Percentiles rank a stretch among this genome's conserved stretches.
Evolutionary conservation across 2,797 vertebrate species (phyloP).

Genomic region (Balearica regulorum): DNA sequence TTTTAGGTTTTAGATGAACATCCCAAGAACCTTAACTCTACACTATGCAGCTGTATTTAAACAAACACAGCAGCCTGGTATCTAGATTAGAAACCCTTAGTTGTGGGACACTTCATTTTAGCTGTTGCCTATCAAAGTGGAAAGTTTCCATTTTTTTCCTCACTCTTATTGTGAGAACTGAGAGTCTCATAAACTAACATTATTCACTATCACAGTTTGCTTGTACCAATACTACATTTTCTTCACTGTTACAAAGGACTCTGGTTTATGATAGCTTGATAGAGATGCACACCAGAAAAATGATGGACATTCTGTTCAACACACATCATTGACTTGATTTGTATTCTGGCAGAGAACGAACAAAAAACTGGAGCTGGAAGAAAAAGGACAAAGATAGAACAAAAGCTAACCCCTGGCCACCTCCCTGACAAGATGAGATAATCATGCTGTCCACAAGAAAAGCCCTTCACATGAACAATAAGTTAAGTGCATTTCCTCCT

Average conservation of each 20-base stretch:
- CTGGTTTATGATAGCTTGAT: not conserved
- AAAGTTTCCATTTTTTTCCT: not conserved
- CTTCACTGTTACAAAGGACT: not conserved
- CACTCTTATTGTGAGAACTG: not conserved
- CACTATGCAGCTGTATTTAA: accelerated
- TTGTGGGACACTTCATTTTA: not conserved
- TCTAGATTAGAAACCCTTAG: not conserved
- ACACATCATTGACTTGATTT: conserved; percentile 53
- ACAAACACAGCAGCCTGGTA: not conserved
- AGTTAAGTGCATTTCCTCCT: conserved; percentile 49
- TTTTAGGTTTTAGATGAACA: not conserved
- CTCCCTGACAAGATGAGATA: conserved; percentile 58
- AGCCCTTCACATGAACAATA: conserved; percentile 47
- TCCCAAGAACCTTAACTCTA: not conserved
- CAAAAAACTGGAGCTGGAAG: conserved; percentile 13
- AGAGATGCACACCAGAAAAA: not conserved
- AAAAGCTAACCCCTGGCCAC: conserved; percentile 44
- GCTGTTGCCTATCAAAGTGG: not conserved
- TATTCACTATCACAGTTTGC: not conserved
- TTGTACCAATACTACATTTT: not conserved
- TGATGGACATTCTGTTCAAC: conserved; percentile 17
- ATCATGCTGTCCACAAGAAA: conserved; percentile 54
- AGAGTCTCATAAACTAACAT: not conserved
- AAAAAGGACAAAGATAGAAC: conserved; percentile 49
- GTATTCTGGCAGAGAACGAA: conserved; percentile 44